phyloP scores from a whole-genome alignment of 2,113 vertebrate genomes.

The Procavia capensis region DNA sequence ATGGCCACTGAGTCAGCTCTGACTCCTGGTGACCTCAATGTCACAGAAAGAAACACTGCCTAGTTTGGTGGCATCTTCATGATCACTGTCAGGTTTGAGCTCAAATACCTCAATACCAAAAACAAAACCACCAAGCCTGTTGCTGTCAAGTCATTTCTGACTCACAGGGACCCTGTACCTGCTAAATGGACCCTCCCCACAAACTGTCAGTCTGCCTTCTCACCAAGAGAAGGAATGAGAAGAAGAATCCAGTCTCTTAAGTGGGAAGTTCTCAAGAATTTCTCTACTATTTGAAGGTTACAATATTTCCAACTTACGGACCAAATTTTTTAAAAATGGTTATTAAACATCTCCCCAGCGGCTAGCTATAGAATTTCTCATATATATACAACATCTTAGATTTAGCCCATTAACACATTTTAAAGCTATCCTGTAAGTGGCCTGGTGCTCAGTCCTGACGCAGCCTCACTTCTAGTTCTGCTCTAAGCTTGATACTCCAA shows the following conservation, averaged over 20 bases:
- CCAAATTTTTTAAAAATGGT: neutral
- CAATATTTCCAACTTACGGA: neutral
- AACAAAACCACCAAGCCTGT: too few species aligned
- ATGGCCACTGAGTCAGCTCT: neutral
- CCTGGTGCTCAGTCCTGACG: neutral
- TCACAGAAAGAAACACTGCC: too few species aligned
- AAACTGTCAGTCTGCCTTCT: neutral
- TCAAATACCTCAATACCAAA: neutral
- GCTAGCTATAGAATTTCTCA: neutral
- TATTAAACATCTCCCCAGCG: neutral
- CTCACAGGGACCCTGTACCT: too few species aligned
- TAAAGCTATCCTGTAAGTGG: neutral
- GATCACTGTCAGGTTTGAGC: neutral
- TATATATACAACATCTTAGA: neutral
- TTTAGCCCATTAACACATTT: neutral
- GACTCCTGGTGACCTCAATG: neutral
- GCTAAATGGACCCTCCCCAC: neutral
- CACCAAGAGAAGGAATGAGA: neutral
- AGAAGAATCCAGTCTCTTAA: neutral
- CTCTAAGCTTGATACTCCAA: neutral
- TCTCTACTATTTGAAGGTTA: conserved; percentile 31
- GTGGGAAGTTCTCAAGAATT: neutral
- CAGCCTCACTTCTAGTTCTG: neutral
- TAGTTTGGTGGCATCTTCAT: too few species aligned
- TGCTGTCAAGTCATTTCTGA: too few species aligned